A percentile compares a stretch with the other conserved stretches of the same genome.
Evolutionary conservation across 2,888 invertebrate genomes (phyloP).

Genomic region (Hypsopygia costalis): DNA sequence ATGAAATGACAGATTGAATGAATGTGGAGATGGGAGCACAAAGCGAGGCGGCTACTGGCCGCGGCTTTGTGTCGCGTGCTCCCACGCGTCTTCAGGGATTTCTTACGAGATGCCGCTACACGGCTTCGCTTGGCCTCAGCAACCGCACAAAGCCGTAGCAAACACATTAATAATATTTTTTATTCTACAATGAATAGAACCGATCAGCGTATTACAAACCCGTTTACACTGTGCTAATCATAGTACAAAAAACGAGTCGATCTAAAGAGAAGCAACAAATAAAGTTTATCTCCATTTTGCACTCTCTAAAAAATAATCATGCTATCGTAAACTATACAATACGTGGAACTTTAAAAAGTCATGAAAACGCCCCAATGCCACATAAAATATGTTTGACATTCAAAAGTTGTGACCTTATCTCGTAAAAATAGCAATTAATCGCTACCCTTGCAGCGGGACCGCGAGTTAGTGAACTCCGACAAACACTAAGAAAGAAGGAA

Average conservation of each 20-base stretch:
- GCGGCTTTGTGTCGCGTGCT: conserved; percentile 57
- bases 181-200: too few relatives aligned
- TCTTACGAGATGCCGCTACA: conserved; percentile 10
- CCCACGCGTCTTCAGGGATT: conserved; percentile 36
- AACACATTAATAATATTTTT: not conserved
- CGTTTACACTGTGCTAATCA: too few relatives aligned
- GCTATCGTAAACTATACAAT: not conserved
- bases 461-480: conserved; percentile 65
- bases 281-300: too few relatives aligned
- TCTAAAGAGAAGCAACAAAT: too few relatives aligned
- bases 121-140: not conserved
- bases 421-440: conserved; percentile 75
- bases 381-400: conserved; percentile 75
- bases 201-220: too few relatives aligned
- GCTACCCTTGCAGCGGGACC: conserved; percentile 64
- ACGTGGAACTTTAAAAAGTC: conserved; percentile 8
- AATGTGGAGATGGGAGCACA: conserved; percentile 58
- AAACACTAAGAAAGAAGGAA: conserved; percentile 73
- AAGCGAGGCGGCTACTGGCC: conserved; percentile 59
- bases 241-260: too few relatives aligned
- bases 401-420: conserved; percentile 74
- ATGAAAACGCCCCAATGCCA: conserved; percentile 35
- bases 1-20: conserved; percentile 78
- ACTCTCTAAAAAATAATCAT: not conserved
- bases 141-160: conserved; percentile 1